Base-by-base conservation (phyloP, 1,140 invertebrate species). In the Heterodera carotae region DNA sequence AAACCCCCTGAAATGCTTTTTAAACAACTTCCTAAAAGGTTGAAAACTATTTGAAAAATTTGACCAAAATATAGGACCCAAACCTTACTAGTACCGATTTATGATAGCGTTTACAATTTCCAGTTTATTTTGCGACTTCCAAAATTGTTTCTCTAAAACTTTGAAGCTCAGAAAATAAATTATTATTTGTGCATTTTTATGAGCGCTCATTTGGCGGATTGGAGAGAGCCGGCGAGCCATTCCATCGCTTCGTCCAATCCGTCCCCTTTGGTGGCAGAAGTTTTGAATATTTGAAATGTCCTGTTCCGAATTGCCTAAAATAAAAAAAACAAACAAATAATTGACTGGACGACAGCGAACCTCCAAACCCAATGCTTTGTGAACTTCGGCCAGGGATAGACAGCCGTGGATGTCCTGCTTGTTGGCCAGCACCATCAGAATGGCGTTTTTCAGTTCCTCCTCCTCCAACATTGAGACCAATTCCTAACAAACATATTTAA, bases 251-350 rank as follows among this genome's bases (percentile, higher is more conserved):
- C 94, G 88, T 99, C 95, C 10, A 99, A 90, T 0, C 97, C 97
- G 89, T 97, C 94, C n/a, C 96, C 97, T 89, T 97, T 95, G 69
- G 95, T 94, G 27, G 97, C 97, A 0, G 96, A 98, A 25, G 96
- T 98, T 90, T 98, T 98, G 88, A 99, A 98, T 86, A 99, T 99
- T 91, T 99, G 97, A 90, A 98, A 98, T 86, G 96, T 97, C 89
- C 96, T 91, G 90, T 96, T 97, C 89, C 96, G 96, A 12, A 99
- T 90, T 29, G 93, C 92, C 82, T 74, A 34, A 74, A 73, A 31
- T 15, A 31, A 34, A 66, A 56, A 53, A 27, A 66, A 27, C 0
- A 66, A 66, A 18, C 29, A 29, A 27, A 64, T 12, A 64, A 15
- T 64, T 36, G 25, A 15, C 25, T 18, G 18, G 12, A 22, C 0